A percentile compares a stretch with the other conserved stretches of the same genome.
These are phyloP conservation scores for Trematocara zebra DNA, from an alignment of 2,113 vertebrate genomes.

Conservation along the genomic window DNA sequence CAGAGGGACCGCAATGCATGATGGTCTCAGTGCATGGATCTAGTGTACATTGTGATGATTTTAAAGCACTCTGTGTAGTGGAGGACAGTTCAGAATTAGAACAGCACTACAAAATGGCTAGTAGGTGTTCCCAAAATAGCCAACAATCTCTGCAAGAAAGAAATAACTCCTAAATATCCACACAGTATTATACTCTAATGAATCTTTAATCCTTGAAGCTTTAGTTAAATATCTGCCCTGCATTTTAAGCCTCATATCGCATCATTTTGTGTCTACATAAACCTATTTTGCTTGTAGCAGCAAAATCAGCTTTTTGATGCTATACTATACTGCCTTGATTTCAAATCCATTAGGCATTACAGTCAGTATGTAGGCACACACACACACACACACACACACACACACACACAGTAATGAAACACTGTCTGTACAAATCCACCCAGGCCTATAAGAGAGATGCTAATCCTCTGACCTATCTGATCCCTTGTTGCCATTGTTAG, in stretches of 20 bases:
- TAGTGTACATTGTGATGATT: background rate
- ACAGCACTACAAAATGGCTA: background rate
- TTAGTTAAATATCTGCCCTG: background rate
- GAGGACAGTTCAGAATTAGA: background rate
- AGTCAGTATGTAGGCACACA: background rate
- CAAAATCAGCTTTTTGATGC: slow-evolving; percentile 6
- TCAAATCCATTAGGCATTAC: slow-evolving; percentile 3
- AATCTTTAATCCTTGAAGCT: background rate
- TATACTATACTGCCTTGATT: background rate
- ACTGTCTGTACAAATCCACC: slow-evolving; percentile 7
- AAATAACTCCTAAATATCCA: background rate
- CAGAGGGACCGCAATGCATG: background rate
- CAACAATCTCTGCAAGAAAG: background rate
- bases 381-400: background rate
- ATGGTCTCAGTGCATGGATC: background rate
- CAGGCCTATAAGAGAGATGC: slow-evolving; percentile 18
- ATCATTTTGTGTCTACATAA: background rate
- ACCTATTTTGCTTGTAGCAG: background rate
- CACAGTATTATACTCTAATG: background rate
- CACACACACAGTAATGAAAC: background rate
- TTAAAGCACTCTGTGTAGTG: background rate
- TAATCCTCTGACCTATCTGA: slow-evolving; percentile 55
- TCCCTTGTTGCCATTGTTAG: slow-evolving; percentile 29
- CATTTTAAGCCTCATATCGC: background rate
- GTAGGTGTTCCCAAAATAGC: background rate